A percentile compares a stretch with the other conserved stretches of the same genome.
phyloP scores from a whole-genome alignment of 1,140 invertebrate species.

The Panagrolaimus sp. region DNA sequence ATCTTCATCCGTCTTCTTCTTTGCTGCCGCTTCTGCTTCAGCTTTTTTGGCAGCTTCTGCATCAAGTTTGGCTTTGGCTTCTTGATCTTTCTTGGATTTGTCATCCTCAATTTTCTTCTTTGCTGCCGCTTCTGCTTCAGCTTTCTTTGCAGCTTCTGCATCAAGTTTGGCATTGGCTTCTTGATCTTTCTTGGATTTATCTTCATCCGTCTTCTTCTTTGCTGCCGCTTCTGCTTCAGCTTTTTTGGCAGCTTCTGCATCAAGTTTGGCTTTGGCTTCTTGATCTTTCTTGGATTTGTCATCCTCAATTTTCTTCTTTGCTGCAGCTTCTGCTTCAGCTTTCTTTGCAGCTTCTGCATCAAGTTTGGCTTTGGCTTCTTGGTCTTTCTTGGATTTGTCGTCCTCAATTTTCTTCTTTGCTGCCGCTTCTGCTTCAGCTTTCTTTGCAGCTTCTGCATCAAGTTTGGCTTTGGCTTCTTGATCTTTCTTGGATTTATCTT shows the following conservation, averaged over 20 bases:
- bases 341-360: slow-evolving; percentile 7
- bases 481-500: neutral
- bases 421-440: neutral
- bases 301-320: slow-evolving; percentile 4
- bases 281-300: neutral
- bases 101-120: slow-evolving; percentile 7
- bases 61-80: neutral
- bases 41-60: slow-evolving; percentile 1
- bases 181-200: neutral
- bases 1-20: neutral
- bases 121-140: neutral
- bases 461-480: neutral
- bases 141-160: slow-evolving; percentile 1
- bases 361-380: neutral
- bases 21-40: neutral
- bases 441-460: neutral
- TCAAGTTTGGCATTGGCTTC: neutral
- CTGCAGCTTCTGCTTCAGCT: neutral
- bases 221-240: slow-evolving; percentile 7
- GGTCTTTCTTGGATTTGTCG: slow-evolving; percentile 7
- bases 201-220: neutral
- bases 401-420: neutral
- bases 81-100: too few species aligned
- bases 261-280: neutral
- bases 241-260: neutral